Conservation (phyloP, 1,140 invertebrate genomes). For the Oncopeltus fasciatus region DNA sequence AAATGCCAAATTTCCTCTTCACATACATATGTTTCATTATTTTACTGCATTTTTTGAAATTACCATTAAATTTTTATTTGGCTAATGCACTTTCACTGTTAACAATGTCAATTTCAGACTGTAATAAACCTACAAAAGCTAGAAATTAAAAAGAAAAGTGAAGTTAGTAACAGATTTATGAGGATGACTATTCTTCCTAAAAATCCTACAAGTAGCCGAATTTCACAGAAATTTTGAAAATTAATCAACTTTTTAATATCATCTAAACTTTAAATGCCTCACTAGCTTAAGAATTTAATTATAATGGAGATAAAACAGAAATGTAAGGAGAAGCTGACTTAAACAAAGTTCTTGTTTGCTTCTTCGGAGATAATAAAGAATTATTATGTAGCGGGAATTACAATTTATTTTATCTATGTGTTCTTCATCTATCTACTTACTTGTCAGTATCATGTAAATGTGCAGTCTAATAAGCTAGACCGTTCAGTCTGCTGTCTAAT, state of each 20-base stretch:
- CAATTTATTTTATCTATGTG: neutral
- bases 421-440: neutral
- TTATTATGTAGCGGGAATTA: neutral
- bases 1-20: neutral
- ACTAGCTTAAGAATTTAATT: neutral
- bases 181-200: no score
- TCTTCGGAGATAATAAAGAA: neutral
- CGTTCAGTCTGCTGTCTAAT: neutral
- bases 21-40: neutral
- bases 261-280: neutral
- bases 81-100: neutral
- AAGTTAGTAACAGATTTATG: no score
- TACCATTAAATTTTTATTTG: neutral
- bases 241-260: neutral
- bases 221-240: neutral
- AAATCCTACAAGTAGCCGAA: neutral
- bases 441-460: neutral
- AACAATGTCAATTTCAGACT: neutral
- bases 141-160: neutral
- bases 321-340: neutral
- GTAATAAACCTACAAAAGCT: neutral
- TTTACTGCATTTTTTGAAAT: neutral
- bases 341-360: neutral
- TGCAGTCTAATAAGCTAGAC: no score
- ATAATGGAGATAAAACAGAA: neutral